Percentiles rank a stretch among this genome's conserved stretches.
phyloP scores from a whole-genome alignment of 2,888 invertebrate genomes.

The Ichneumon xanthorius region DNA sequence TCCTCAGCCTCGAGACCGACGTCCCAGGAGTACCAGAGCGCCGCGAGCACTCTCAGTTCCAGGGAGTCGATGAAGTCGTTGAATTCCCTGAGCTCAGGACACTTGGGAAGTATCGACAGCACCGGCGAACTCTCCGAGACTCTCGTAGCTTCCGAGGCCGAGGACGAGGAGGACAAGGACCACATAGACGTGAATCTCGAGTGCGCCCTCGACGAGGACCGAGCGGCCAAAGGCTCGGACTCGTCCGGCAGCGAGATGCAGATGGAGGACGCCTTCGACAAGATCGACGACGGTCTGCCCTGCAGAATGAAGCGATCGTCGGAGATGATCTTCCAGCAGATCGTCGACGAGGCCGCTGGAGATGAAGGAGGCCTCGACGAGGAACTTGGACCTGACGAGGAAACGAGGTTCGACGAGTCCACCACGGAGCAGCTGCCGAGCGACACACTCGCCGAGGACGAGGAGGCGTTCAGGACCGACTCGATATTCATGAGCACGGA shows the following conservation, averaged over 20 bases:
- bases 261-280: slow-evolving; percentile 80
- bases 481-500: slow-evolving; percentile 67
- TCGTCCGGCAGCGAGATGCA: slow-evolving; percentile 76
- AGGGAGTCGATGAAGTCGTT: slow-evolving; percentile 96
- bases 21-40: slow-evolving; percentile 94
- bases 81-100: slow-evolving; percentile 95
- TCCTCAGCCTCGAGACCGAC: slow-evolving; percentile 90
- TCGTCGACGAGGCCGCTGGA: slow-evolving; percentile 85
- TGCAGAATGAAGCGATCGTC: slow-evolving; percentile 94
- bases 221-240: slow-evolving; percentile 73
- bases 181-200: slow-evolving; percentile 87
- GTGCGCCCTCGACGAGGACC: slow-evolving; percentile 81
- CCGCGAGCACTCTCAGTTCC: slow-evolving; percentile 94
- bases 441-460: slow-evolving; percentile 88
- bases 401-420: slow-evolving; percentile 67
- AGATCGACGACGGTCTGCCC: slow-evolving; percentile 85
- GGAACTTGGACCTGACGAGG: slow-evolving; percentile 84
- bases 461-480: slow-evolving; percentile 80
- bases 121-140: slow-evolving; percentile 97
- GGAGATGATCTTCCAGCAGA: slow-evolving; percentile 95
- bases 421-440: slow-evolving; percentile 59
- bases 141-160: slow-evolving; percentile 94
- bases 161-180: slow-evolving; percentile 89
- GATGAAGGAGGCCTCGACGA: slow-evolving; percentile 73
- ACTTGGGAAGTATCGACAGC: slow-evolving; percentile 93